Base-by-base conservation (phyloP, 2,888 invertebrate species). In the Elysia crispata region DNA sequence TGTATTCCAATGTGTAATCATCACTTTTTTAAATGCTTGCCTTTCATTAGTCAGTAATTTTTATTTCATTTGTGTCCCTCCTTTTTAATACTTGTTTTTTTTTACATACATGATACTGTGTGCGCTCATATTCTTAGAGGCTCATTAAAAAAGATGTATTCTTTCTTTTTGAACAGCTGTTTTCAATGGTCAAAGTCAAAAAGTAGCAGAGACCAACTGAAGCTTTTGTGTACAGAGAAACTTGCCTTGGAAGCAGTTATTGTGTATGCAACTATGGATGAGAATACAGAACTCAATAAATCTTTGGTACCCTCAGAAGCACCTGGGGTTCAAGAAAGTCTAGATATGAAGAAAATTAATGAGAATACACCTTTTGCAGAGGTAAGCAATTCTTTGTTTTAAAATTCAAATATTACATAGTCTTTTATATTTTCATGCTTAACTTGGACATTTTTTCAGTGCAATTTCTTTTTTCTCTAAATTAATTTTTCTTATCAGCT, bases 301-400 rank as follows among this genome's bases (percentile, higher is more conserved):
- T 25, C 50, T 8, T 28, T 50, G 1, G 62, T 25, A 25, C 66
- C 25, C 28, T 31, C 23, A 0, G 18, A 23, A 30, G 33, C 62
- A 15, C 50, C 60, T 5, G 73, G 23, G n/a, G 25, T 41, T 6
- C 64, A 20, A 50, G 76, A 72, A n/a, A 49, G 28, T n/a, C 54
- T 23, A 23, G 20, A 73, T 25, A 57, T 82, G 60, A 72, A 79
- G 76, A 30, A 66, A 62, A 41, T 72, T 15, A 82, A 82, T 72
- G 82, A 82, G 64, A 82, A 30, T 15, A 82, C 82, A 18, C 82
- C 82, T 15, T 18, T 25, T 3, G n/a, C 31, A 23, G 41, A 69
- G 80, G 80, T 82, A 6, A 60, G 69, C 18, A 31, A 23, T 76
- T 76, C 67, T 18, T 20, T 28, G 49, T 18, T 5, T 33, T 57